These are phyloP conservation scores for Cylloceria caligata DNA, from an alignment of 2,888 invertebrate species.

Conservation along the genomic window DNA sequence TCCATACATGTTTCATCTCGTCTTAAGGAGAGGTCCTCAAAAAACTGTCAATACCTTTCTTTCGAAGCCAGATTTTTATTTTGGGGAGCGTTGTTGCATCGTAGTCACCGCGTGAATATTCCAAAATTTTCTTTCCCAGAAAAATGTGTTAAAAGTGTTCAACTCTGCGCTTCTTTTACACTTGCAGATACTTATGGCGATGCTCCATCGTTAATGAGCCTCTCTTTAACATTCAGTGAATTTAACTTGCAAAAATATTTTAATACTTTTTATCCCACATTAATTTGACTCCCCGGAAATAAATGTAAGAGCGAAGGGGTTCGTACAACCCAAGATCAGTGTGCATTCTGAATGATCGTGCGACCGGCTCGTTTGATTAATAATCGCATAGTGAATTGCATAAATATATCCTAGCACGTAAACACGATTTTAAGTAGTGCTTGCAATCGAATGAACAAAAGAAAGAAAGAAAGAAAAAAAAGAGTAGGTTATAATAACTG, in stretches of 20 bases:
- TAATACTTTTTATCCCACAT: slow-evolving; percentile 3
- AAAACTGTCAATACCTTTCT: no score
- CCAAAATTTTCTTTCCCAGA: no score
- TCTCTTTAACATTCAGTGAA: neutral
- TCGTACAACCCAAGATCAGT: neutral
- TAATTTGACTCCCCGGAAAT: neutral
- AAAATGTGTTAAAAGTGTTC: no score
- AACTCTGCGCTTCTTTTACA: no score
- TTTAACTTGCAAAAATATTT: neutral
- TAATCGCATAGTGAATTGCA: slow-evolving; percentile 42
- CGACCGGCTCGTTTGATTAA: slow-evolving; percentile 32
- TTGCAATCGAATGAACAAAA: slow-evolving; percentile 22
- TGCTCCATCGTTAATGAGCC: no score
- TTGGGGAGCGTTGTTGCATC: no score
- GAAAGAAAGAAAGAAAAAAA: neutral
- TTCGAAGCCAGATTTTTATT: no score
- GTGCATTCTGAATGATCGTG: neutral
- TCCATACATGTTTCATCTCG: no score
- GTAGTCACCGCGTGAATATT: no score
- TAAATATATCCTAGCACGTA: slow-evolving; percentile 30
- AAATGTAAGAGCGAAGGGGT: slow-evolving; percentile 22
- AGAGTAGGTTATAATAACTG: slow-evolving; percentile 54
- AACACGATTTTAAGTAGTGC: slow-evolving; percentile 36
- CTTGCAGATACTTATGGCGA: no score
- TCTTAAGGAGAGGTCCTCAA: no score